Percentiles rank a stretch among this genome's conserved stretches.
phyloP scores from a whole-genome alignment of 1,140 invertebrate genomes.

The Battus philenor region DNA sequence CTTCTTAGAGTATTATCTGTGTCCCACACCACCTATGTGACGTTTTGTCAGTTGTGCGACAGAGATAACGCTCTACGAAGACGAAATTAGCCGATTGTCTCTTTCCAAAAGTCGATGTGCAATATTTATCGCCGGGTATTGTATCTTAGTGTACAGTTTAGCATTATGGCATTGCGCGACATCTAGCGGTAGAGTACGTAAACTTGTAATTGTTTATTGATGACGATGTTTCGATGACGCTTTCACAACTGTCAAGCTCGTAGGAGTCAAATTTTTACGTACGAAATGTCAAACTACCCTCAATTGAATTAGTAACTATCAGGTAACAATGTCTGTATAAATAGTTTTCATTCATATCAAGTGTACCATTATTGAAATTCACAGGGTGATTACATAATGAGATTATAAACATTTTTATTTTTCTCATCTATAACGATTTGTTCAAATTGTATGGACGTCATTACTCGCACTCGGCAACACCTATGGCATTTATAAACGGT shows the following conservation, averaged over 20 bases:
- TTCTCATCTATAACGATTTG: constrained; percentile 16
- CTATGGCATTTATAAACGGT: neutral
- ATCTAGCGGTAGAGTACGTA: too few species aligned
- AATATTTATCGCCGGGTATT: too few species aligned
- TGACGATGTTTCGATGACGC: constrained; percentile 4
- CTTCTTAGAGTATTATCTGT: too few species aligned
- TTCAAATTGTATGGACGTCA: constrained; percentile 6
- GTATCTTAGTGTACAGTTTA: too few species aligned
- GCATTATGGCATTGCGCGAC: too few species aligned
- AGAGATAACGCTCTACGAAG: too few species aligned
- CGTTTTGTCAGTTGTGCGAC: too few species aligned
- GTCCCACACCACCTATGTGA: too few species aligned
- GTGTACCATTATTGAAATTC: constrained; percentile 35
- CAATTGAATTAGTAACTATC: too few species aligned
- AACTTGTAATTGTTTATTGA: too few species aligned
- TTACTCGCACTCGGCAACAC: neutral
- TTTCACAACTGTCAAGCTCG: neutral
- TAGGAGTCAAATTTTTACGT: constrained; percentile 9
- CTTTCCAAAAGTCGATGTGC: too few species aligned
- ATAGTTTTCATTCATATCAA: constrained; percentile 34
- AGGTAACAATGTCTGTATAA: constrained; percentile 36
- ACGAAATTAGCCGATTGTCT: too few species aligned
- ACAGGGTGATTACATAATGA: constrained; percentile 44
- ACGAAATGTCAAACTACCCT: constrained; percentile 6
- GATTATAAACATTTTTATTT: constrained; percentile 33